These are phyloP conservation scores for Enteromius afrohamiltoni DNA, from an alignment of 2,797 vertebrate genomes.

Conservation along the genomic window DNA sequence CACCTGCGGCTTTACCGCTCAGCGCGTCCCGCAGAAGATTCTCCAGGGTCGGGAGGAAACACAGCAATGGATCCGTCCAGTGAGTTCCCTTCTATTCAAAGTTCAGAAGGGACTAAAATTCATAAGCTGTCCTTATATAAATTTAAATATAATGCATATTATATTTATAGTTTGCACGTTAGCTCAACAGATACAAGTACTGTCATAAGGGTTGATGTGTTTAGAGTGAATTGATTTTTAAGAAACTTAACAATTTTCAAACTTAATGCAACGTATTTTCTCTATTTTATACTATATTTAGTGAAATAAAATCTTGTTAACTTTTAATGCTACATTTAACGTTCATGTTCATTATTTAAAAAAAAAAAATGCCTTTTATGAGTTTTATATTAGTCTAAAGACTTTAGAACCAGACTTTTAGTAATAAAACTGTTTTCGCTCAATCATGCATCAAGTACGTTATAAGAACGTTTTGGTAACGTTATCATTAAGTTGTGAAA, in stretches of 20 bases:
- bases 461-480: not conserved
- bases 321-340: not conserved
- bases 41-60: slow-evolving; percentile 73
- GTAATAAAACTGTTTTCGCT: not conserved
- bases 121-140: not conserved
- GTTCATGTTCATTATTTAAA: not conserved
- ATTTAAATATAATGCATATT: no score
- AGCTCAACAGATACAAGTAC: not conserved
- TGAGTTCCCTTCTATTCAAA: slow-evolving; percentile 67
- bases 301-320: not conserved
- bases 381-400: not conserved
- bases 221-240: not conserved
- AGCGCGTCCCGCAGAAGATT: slow-evolving; percentile 71
- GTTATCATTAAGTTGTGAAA: not conserved
- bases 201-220: not conserved
- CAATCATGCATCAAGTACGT: no score
- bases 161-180: not conserved
- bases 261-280: not conserved
- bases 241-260: not conserved
- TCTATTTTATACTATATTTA: not conserved
- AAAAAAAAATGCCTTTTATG: not conserved
- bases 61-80: slow-evolving; percentile 77
- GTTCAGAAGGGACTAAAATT: not conserved
- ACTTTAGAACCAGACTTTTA: not conserved
- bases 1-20: slow-evolving; percentile 64